Base-by-base conservation (phyloP, 2,113 vertebrate species). In the Muntiacus muntjak region DNA sequence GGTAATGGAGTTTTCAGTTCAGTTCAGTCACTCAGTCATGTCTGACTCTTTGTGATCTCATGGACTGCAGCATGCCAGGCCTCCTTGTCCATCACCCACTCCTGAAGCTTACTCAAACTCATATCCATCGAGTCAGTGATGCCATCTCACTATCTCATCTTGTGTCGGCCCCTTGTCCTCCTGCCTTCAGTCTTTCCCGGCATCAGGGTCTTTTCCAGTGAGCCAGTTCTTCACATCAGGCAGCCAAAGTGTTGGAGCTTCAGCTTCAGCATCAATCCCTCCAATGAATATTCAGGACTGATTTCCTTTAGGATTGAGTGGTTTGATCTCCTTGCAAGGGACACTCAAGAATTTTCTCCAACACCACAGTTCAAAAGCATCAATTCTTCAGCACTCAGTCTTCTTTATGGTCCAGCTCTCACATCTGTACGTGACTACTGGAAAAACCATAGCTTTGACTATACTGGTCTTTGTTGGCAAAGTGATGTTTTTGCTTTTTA, bases 351-450 rank as follows among this genome's bases (percentile, higher is more conserved):
- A 74, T 74, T 74, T 74, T 74, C n/a, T 74, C 67, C 19, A 74
- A 2, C 19, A 74, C n/a, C n/a, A 74, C 67, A 74, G 67, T 74
- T 74, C 19, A 74, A 74, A 74, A 40, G 67, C n/a, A 40, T 74
- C n/a, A 74, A 3, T 74, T 40, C n/a, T 74, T 74, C 0, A 0
- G 67, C 1, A 0, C 19, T 74, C 19, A 74, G n/a, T n/a, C n/a
- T 71, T 71, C 67, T 40, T 71, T 71, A 71, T 23, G n/a, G 67
- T 40, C 67, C 67, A 40, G 67, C n/a, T 71, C 67, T 71, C 19
- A 71, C n/a, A 71, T 71, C n/a, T 71, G 19, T 71, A 71, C 0
- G 1, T 40, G 67, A 71, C 67, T 40, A 40, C n/a, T 71, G 67
- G 19, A 71, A 71, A 71, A 71, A 40, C 67, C n/a, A 13, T 71